Evolutionary conservation across 2,888 invertebrate species (phyloP), one percentile per base, ranked within the genome.

Genomic region (Ormyrus rosae): DNA sequence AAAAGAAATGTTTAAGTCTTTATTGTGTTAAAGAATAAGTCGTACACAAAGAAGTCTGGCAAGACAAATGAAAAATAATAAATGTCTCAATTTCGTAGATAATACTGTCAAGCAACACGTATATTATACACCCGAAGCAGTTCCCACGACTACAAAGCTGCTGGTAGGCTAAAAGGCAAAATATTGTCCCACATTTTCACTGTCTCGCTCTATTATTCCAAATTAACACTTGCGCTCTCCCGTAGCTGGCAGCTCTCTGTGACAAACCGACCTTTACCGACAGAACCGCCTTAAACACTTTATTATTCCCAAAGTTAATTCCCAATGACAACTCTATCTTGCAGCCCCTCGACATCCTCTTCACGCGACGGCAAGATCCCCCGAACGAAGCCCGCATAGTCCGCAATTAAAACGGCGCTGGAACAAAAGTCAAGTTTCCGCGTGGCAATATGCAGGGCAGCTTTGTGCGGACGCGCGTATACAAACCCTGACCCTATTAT

Each of bases 281-380:
- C 13, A 58, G 48, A 65, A 11, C 2, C 13, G 55, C 48, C 34
- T n/a, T 75, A 75, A 68, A 46, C 51, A 75, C 75, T 75, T 73
- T 19, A 74, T 74, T 67, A 75, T 56, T 64, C 55, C 53, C 50
- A 0, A n/a, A 7, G 34, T 58, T 45, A 8, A 34, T n/a, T 64
- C 56, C 34, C 74, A 48, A 58, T 51, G 60, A 19, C 56, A 64
- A 64, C 46, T 63, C 45, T 9, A 9, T 13, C 45, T 5, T 8
- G 56, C 34, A 34, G 3, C 34, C 34, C 34, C 34, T 34, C 34
- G 34, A 34, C 34, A 34, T 34, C 34, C 34, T 34, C 34, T 34
- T 34, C 34, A 34, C 34, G 34, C 56, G 13, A 11, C 70, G 11
- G 63, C 60, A 50, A 34, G 34, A 34, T 34, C 11, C 60, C 50